Evolutionary conservation across 1,140 invertebrate genomes (phyloP).

Genomic region (Drosophila punjabiensis): DNA sequence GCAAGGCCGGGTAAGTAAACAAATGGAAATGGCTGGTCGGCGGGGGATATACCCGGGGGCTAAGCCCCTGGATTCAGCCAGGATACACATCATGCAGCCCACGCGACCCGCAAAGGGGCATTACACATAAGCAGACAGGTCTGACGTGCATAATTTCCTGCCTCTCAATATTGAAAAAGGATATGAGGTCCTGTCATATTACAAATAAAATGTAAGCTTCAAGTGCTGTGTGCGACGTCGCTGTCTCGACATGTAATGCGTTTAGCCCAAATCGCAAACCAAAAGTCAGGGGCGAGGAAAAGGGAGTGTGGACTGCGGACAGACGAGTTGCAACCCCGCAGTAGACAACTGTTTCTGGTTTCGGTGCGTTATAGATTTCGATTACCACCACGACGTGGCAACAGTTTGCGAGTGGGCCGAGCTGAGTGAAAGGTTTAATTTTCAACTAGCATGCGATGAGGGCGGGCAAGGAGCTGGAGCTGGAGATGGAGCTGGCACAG

Average conservation of each 20-base stretch:
- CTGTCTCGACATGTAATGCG: conserved; percentile 55
- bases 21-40: not conserved
- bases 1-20: conserved; percentile 5
- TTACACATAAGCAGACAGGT: conserved; percentile 74
- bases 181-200: conserved; percentile 77
- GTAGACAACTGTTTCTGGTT: conserved; percentile 63
- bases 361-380: conserved; percentile 68
- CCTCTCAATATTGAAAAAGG: conserved; percentile 71
- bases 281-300: conserved; percentile 5
- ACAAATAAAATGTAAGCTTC: conserved; percentile 72
- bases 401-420: conserved; percentile 21
- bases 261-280: conserved; percentile 57
- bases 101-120: conserved; percentile 21
- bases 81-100: conserved; percentile 12
- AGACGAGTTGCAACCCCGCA: conserved; percentile 20
- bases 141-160: conserved; percentile 77
- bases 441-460: conserved; percentile 66
- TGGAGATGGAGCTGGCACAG: too few species aligned
- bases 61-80: conserved; percentile 4
- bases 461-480: not conserved
- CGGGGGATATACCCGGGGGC: not conserved
- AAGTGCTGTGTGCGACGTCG: conserved; percentile 41
- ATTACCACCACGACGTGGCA: conserved; percentile 57
- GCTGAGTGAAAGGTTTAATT: conserved; percentile 77
- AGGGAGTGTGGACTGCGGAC: conserved; percentile 3